A percentile compares a stretch with the other conserved stretches of the same genome.
Conservation (phyloP, 2,797 vertebrate species). For the Gymnopithys bicolor region DNA sequence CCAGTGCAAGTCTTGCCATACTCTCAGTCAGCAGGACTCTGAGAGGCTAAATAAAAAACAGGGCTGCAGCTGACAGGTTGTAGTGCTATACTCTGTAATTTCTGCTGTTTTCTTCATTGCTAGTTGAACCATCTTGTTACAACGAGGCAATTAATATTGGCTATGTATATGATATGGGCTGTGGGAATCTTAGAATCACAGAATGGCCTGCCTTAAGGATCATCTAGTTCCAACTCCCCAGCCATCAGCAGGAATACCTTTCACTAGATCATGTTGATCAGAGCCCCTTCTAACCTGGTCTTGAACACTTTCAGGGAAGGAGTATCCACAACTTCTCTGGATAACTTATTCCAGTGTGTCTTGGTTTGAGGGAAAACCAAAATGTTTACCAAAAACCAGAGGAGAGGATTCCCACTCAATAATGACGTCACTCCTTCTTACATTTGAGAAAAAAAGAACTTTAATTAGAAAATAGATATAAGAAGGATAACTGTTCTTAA, state of each 20-base stretch:
- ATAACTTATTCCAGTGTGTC: not conserved
- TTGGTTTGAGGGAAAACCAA: no score
- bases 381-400: no score
- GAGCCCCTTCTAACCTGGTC: not conserved
- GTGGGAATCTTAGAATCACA: not conserved
- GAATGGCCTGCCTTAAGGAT: not conserved
- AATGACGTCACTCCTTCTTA: no score
- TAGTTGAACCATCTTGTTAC: not conserved
- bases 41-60: not conserved
- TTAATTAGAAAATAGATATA: no score
- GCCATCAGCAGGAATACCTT: not conserved
- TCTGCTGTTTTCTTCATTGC: not conserved
- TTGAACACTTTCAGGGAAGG: not conserved
- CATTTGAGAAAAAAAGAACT: no score
- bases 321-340: not conserved
- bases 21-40: not conserved
- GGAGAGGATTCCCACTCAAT: no score
- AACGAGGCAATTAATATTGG: not conserved
- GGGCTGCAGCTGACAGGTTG: not conserved
- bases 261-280: no score
- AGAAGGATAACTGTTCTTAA: no score
- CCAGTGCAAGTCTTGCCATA: rapidly evolving
- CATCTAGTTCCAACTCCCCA: not conserved
- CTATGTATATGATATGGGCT: not conserved
- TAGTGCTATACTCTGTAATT: not conserved